Evolutionary conservation across 2,888 invertebrate genomes (phyloP).

Genomic region (Drosophila anomalata): DNA sequence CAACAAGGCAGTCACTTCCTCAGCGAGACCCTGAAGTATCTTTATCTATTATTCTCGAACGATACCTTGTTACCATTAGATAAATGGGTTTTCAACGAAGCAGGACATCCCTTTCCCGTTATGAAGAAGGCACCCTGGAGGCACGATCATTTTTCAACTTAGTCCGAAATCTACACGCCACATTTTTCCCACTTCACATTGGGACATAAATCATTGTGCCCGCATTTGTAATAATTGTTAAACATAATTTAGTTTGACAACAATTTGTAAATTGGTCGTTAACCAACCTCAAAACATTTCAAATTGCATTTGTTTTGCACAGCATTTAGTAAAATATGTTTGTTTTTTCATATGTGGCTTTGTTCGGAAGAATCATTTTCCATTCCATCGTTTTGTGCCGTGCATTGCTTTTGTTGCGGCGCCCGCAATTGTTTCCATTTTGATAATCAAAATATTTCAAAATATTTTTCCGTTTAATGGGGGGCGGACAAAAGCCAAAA

Average conservation of each 20-base stretch:
- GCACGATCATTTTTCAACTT: neutral
- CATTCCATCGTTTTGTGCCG: slow-evolving; percentile 30
- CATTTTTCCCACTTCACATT: neutral
- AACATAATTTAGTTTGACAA: slow-evolving; percentile 60
- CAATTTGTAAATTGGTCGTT: slow-evolving; percentile 58
- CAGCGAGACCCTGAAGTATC: neutral
- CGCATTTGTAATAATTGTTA: slow-evolving; percentile 10
- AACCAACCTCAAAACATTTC: slow-evolving; percentile 36
- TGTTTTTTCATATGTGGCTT: slow-evolving; percentile 45
- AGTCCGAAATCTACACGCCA: neutral
- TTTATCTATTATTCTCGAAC: neutral
- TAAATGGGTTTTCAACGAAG: neutral
- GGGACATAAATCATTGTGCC: neutral
- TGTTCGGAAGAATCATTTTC: slow-evolving; percentile 9
- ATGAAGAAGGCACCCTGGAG: neutral
- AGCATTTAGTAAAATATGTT: slow-evolving; percentile 43
- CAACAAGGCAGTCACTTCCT: neutral
- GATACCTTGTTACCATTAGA: neutral
- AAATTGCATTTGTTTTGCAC: slow-evolving; percentile 41
- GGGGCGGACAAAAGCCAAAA: slow-evolving; percentile 27
- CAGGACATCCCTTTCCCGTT: neutral
- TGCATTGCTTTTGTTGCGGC: slow-evolving; percentile 23
- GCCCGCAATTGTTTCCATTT: slow-evolving; percentile 40
- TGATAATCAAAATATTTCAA: slow-evolving; percentile 46
- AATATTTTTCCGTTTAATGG: slow-evolving; percentile 51